These are phyloP conservation scores for Caenorhabditis inopinata DNA, from an alignment of 1,140 invertebrate genomes.

Conservation along the genomic window DNA sequence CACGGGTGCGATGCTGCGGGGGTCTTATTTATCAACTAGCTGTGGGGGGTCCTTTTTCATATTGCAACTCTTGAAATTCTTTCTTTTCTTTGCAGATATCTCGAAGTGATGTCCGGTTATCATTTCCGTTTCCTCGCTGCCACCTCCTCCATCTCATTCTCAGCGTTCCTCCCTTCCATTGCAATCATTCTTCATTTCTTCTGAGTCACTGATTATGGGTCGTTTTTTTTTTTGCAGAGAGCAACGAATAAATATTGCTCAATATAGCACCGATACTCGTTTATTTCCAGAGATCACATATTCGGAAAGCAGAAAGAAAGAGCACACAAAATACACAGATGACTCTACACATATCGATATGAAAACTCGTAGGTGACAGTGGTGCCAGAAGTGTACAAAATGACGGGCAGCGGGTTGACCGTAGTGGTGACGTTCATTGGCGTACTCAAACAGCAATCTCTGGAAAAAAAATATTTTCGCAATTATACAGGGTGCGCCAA, in stretches of 20 bases:
- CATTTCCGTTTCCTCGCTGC: conserved; percentile 21
- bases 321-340: not conserved
- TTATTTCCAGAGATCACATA: not conserved
- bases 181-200: conserved; percentile 29
- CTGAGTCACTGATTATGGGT: conserved; percentile 36
- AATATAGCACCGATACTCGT: not conserved
- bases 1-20: too few relatives aligned
- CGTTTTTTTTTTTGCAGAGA: not conserved
- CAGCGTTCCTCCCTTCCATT: not conserved
- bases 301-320: not conserved
- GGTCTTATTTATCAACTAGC: too few relatives aligned
- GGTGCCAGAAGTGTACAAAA: not conserved
- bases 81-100: conserved; percentile 39
- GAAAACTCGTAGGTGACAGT: conserved; percentile 1
- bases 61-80: too few relatives aligned
- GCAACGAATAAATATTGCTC: conserved; percentile 20
- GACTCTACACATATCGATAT: not conserved
- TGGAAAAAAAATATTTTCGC: not conserved
- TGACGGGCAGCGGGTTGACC: not conserved
- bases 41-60: too few relatives aligned
- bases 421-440: not conserved
- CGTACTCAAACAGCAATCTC: conserved; percentile 3
- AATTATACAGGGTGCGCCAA: too few relatives aligned
- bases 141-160: not conserved
- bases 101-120: conserved; percentile 44